phyloP scores from a whole-genome alignment of 2,888 invertebrate genomes.

The Trimorus sp. region DNA sequence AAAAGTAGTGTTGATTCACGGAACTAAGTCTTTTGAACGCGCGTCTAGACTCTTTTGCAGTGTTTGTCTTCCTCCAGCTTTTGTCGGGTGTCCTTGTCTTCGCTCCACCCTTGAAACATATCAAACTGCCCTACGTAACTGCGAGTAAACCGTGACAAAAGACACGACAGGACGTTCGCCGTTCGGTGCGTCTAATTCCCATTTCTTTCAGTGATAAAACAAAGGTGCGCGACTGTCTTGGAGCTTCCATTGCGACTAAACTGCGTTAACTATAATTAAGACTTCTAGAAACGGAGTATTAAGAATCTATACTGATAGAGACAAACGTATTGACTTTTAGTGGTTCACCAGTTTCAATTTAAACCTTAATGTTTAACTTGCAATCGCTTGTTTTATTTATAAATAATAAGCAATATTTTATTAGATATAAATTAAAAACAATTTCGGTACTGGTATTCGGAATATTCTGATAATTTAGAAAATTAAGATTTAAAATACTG shows the following conservation, averaged over 20 bases:
- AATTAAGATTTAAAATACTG: too few relatives aligned
- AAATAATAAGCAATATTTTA: too few relatives aligned
- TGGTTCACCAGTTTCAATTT: too few relatives aligned
- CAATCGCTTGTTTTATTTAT: too few relatives aligned
- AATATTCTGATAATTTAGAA: too few relatives aligned
- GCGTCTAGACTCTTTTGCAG: conserved; percentile 34
- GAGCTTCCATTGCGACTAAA: neutral
- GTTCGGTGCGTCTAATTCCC: conserved; percentile 21
- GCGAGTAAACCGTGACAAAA: conserved; percentile 23
- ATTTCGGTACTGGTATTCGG: too few relatives aligned
- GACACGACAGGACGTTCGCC: conserved; percentile 30
- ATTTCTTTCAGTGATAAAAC: conserved; percentile 16
- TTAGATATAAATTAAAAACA: too few relatives aligned
- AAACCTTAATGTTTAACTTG: too few relatives aligned
- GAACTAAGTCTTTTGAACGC: conserved; percentile 38
- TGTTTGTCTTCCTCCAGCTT: conserved; percentile 39
- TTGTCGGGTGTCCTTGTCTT: conserved; percentile 37
- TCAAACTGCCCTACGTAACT: conserved; percentile 19
- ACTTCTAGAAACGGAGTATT: neutral
- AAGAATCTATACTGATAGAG: too few relatives aligned
- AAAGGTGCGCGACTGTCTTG: conserved; percentile 9
- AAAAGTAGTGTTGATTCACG: neutral
- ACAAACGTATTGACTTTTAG: too few relatives aligned
- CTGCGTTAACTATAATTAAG: conserved; percentile 2
- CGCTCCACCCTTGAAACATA: conserved; percentile 37